phyloP scores from a whole-genome alignment of 2,113 vertebrate species.

The human (Homo sapiens) region GRCh38 chr2:20103501-20104000 shows the following conservation, averaged over 20 bases:
- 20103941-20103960: not conserved
- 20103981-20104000: not conserved
- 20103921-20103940: rapidly evolving
- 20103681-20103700: not conserved
- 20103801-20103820: not conserved
- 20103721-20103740: not conserved
- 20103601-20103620: not conserved
- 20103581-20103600: not conserved
- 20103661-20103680: not conserved
- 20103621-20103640: not conserved
- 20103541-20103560: not conserved
- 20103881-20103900: not conserved
- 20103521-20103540: not conserved
- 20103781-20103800: not conserved
- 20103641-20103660: not conserved
- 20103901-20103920: not conserved
- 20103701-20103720: not conserved
- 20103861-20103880: not conserved
- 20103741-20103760: not conserved
- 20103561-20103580: not conserved
- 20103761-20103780: not conserved
- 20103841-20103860: not conserved
- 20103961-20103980: not conserved
- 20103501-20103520: not conserved
- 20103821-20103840: not conserved